phyloP scores from a whole-genome alignment of 2,888 invertebrate genomes.

The Diarsia rubi region DNA sequence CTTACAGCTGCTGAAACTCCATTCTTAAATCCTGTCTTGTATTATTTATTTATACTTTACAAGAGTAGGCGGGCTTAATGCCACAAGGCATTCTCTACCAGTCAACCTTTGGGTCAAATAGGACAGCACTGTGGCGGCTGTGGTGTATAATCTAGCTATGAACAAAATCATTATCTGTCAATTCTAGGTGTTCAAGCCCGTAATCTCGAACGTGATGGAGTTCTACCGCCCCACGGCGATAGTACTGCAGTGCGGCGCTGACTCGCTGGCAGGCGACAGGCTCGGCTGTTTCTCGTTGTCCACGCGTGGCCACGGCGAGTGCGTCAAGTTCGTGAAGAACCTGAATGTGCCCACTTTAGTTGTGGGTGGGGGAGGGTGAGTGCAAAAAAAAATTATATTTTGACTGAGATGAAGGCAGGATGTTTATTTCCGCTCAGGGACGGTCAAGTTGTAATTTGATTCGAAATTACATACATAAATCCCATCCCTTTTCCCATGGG shows the following conservation, averaged over 20 bases:
- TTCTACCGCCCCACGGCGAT: slow-evolving; percentile 99
- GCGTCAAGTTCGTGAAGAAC: slow-evolving; percentile 98
- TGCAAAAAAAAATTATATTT: background rate
- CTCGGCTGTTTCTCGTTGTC: slow-evolving; percentile 99
- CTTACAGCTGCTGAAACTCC: background rate
- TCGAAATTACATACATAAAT: no score
- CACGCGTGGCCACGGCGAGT: slow-evolving; percentile 99
- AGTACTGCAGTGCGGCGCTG: slow-evolving; percentile 99
- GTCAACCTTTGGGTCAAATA: no score
- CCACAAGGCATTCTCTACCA: no score
- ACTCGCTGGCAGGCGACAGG: slow-evolving; percentile 98
- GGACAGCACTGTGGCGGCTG: no score
- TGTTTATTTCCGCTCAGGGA: background rate
- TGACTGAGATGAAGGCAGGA: background rate
- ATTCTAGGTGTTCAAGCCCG: slow-evolving; percentile 97
- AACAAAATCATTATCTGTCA: background rate
- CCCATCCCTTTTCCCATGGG: no score
- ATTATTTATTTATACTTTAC: background rate
- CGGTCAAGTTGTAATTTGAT: background rate
- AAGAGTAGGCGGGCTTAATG: no score
- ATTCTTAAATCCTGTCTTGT: background rate
- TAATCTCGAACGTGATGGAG: slow-evolving; percentile 98
- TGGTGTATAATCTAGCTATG: background rate
- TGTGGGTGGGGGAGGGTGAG: slow-evolving; percentile 94
- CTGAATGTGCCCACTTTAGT: slow-evolving; percentile 97